phyloP scores from a whole-genome alignment of 2,113 vertebrate species.

The Gymnogyps californianus region DNA sequence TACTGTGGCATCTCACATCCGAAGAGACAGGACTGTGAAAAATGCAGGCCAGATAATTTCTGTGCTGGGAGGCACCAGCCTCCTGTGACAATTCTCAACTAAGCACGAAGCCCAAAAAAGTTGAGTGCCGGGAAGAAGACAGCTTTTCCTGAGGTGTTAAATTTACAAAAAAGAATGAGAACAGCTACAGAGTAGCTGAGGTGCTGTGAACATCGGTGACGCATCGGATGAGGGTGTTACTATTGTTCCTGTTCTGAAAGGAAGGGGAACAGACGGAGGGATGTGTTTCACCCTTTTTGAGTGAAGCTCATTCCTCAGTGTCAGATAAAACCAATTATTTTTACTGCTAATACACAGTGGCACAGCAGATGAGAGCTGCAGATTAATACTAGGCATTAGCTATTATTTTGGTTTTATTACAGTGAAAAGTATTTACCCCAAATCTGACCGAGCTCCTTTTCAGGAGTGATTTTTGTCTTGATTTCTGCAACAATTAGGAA shows the following conservation, averaged over 20 bases:
- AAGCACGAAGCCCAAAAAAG: background rate
- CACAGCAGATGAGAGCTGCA: background rate
- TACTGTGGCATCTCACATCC: background rate
- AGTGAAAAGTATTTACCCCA: background rate
- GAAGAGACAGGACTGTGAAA: background rate
- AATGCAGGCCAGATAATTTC: background rate
- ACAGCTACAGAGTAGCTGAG: background rate
- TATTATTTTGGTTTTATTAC: background rate
- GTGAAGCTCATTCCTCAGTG: background rate
- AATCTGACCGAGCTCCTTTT: background rate
- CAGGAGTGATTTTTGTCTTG: background rate
- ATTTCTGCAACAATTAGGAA: background rate
- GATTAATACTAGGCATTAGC: background rate
- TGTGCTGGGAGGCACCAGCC: background rate
- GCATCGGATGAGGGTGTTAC: background rate
- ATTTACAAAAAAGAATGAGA: background rate
- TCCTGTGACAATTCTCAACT: background rate
- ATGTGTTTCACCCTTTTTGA: background rate
- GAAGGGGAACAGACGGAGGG: background rate
- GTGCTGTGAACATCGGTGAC: rapidly evolving
- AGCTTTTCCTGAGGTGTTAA: background rate
- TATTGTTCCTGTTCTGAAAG: background rate
- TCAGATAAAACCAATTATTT: background rate
- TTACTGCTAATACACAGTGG: background rate
- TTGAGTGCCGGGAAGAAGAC: background rate